phyloP scores from a whole-genome alignment of 2,797 vertebrate species.

The Microctenopoma steveboyesi region DNA sequence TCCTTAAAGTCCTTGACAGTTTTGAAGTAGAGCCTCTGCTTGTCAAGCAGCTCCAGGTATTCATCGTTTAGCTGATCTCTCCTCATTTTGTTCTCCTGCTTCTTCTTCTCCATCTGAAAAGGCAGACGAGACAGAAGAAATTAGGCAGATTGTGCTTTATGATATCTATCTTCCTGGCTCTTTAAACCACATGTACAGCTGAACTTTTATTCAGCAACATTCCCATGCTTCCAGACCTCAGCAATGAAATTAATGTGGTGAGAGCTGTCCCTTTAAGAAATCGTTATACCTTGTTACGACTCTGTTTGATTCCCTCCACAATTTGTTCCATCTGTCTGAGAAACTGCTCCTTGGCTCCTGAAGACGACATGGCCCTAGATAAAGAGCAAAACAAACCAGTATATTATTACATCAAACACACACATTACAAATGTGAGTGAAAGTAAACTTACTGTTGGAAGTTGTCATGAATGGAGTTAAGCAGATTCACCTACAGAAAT shows the following conservation, averaged over 20 bases:
- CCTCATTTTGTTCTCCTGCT: conserved; percentile 99
- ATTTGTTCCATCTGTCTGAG: conserved; percentile 98
- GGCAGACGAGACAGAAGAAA: not conserved
- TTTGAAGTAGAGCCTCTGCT: conserved; percentile 97
- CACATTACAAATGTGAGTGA: not conserved
- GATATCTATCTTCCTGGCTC: too few relatives aligned
- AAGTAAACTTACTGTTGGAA: conserved; percentile 93
- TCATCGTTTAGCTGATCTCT: conserved; percentile 97
- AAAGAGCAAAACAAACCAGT: not conserved
- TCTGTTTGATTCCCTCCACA: conserved; percentile 98
- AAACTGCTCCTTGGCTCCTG: conserved; percentile 94
- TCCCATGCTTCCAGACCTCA: not conserved
- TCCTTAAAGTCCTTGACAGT: conserved; percentile 99
- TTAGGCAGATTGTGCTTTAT: not conserved
- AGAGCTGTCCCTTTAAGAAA: not conserved
- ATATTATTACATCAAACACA: not conserved
- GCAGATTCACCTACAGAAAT: conserved; percentile 88
- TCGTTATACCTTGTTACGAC: conserved; percentile 89
- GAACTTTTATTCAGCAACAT: not conserved
- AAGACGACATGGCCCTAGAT: conserved; percentile 94
- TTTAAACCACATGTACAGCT: not conserved
- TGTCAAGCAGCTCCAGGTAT: conserved; percentile 95
- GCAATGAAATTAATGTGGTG: not conserved
- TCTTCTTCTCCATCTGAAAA: conserved; percentile 96
- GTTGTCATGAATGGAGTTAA: conserved; percentile 98